phyloP scores from a whole-genome alignment of 1,140 invertebrate species.

The Drosophila grimshawi region DNA sequence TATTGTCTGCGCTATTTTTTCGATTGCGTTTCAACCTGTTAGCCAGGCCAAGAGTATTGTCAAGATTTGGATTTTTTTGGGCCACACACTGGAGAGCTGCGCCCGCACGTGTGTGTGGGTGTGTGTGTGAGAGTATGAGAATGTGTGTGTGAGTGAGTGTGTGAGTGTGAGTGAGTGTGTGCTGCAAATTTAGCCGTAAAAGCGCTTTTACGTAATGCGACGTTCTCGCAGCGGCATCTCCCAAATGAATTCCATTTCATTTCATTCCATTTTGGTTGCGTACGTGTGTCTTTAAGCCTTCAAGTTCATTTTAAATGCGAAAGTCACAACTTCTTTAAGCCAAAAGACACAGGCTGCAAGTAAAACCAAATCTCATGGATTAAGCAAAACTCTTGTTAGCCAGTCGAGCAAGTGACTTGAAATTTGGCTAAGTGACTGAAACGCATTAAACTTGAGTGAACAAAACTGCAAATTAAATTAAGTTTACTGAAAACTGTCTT shows the following conservation, averaged over 20 bases:
- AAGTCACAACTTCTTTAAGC: constrained; percentile 46
- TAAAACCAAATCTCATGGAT: constrained; percentile 39
- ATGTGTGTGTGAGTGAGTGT: constrained; percentile 33
- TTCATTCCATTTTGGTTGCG: constrained; percentile 36
- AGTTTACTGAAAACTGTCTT: not conserved
- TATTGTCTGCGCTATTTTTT: constrained; percentile 73
- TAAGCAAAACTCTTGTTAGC: constrained; percentile 26
- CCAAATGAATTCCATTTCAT: constrained; percentile 69
- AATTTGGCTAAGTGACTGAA: not conserved
- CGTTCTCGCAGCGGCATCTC: constrained; percentile 61
- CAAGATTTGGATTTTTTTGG: constrained; percentile 41
- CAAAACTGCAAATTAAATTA: not conserved
- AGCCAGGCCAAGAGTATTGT: constrained; percentile 40
- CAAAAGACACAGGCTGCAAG: constrained; percentile 35
- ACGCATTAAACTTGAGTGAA: not conserved
- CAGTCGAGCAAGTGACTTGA: constrained; percentile 15
- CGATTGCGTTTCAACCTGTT: constrained; percentile 73
- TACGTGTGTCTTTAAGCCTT: constrained; percentile 61
- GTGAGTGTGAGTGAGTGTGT: constrained; percentile 15
- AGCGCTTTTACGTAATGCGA: constrained; percentile 80
- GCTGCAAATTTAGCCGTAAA: constrained; percentile 70
- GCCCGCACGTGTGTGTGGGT: constrained; percentile 41
- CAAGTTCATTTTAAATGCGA: constrained; percentile 65
- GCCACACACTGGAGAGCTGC: constrained; percentile 23
- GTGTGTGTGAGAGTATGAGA: constrained; percentile 3